Evolutionary conservation across 2,113 vertebrate species (phyloP), one percentile per base, ranked within the genome.

Genomic region (Coturnix japonica): DNA sequence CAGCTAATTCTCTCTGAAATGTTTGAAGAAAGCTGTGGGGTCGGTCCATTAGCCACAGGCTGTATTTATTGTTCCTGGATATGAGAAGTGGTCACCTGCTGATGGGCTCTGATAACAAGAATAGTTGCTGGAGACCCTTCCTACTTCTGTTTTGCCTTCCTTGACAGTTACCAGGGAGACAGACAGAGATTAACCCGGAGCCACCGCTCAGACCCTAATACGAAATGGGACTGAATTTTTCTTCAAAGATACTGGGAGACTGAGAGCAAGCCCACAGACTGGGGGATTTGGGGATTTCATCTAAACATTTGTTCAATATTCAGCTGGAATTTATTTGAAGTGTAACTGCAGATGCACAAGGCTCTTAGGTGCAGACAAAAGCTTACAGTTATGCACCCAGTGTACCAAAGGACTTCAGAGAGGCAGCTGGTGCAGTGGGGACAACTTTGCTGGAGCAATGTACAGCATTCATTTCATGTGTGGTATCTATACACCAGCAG

Each of bases 181-280:
- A 95, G 94, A 95, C 87, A 91, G 94, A 95, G 94, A 97, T 96
- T 96, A 96, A 79, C 35, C 72, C 85, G 93, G 80, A 95, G 95
- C 77, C 94, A 81, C 61, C n/a, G 79, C 66, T 73, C 80, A 88
- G 80, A 91, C 60, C 73, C 23, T 80, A 71, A 26, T 30, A 65
- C 82, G 83, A 92, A 94, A 83, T 2, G 59, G 18, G 43, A 89
- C 21, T 70, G 81, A 86, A 46, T 87, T 95, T 90, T 83, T 89
- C 90, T 93, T 96, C 86, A 97, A 94, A 93, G 89, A 41, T 84
- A 72, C 35, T 30, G 72, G 64, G 41, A 8, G 33, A 49, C 78
- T 85, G 83, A 69, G 81, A 77, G 35, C 56, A 91, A 90, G 49
- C 46, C 30, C 86, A 66, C 80, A 89, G 66, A 80, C 47, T n/a